Evolutionary conservation across 1,140 invertebrate species (phyloP).

Genomic region (Calephelis virginiensis): DNA sequence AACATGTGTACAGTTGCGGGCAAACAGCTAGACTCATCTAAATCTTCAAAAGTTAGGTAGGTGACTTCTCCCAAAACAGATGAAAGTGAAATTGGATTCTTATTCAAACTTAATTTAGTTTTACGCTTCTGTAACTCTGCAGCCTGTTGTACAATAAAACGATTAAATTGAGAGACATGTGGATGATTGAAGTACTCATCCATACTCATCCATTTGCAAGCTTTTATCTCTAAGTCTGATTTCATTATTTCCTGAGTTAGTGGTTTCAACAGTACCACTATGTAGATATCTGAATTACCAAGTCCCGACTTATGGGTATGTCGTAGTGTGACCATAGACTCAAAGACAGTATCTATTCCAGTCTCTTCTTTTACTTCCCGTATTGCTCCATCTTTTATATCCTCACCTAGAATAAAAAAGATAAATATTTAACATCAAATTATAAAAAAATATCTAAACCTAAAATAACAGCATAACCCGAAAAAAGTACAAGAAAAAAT

Average conservation of each 20-base stretch:
- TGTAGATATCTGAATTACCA: conserved; percentile 92
- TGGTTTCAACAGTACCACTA: conserved; percentile 86
- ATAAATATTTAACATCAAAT: too few species aligned
- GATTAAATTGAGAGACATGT: conserved; percentile 86
- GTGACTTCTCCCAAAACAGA: conserved; percentile 50
- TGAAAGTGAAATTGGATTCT: conserved; percentile 41
- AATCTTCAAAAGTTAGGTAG: conserved; percentile 51
- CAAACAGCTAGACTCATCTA: neutral
- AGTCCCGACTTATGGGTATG: conserved; percentile 85
- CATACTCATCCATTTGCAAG: conserved; percentile 91
- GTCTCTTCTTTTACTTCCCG: conserved; percentile 95
- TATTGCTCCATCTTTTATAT: conserved; percentile 86
- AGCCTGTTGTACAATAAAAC: conserved; percentile 83
- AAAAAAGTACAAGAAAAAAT: too few species aligned
- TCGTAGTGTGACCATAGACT: conserved; percentile 86
- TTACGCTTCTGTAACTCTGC: conserved; percentile 82
- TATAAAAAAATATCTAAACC: too few species aligned
- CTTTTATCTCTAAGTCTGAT: conserved; percentile 87
- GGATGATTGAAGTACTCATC: conserved; percentile 86
- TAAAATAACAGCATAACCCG: too few species aligned
- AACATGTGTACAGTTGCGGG: too few species aligned
- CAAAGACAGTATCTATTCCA: conserved; percentile 87
- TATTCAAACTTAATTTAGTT: conserved; percentile 76
- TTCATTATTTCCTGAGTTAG: conserved; percentile 81
- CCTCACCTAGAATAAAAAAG: conserved; percentile 82